These are phyloP conservation scores for Parauchenoglanis ngamensis DNA, from an alignment of 2,797 vertebrate genomes.

Conservation along the genomic window DNA sequence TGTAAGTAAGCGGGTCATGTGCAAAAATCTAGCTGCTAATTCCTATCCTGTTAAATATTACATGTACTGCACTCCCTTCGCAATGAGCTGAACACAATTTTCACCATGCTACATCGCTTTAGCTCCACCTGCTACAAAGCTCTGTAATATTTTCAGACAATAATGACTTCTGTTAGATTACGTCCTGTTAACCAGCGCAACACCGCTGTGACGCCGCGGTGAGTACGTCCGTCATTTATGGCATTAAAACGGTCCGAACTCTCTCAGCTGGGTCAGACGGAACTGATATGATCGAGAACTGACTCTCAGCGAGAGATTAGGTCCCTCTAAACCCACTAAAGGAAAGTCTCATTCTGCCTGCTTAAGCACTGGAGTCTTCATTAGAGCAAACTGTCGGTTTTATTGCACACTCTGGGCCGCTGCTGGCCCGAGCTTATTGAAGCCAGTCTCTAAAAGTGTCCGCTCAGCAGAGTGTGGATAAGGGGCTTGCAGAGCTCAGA, in stretches of 20 bases:
- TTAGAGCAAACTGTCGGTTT: slow-evolving; percentile 39
- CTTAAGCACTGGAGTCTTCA: slow-evolving; percentile 34
- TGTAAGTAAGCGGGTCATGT: background rate
- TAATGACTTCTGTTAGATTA: background rate
- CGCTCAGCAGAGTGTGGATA: slow-evolving; percentile 42
- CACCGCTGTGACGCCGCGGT: background rate
- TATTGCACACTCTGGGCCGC: slow-evolving; percentile 17
- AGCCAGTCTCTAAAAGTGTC: slow-evolving; percentile 28
- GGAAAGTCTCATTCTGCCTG: slow-evolving; percentile 15
- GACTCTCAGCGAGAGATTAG: background rate
- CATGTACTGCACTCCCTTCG: background rate
- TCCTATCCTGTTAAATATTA: background rate
- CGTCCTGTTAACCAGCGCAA: background rate
- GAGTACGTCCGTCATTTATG: background rate
- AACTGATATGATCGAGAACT: background rate
- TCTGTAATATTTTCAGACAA: background rate
- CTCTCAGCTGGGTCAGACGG: background rate
- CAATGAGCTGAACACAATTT: background rate
- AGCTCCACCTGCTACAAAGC: background rate
- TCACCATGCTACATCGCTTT: background rate
- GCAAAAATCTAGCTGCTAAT: background rate
- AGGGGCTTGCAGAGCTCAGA: slow-evolving; percentile 48
- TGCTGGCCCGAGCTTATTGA: slow-evolving; percentile 33
- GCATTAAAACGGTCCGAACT: background rate
- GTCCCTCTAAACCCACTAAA: background rate